phyloP scores from a whole-genome alignment of 2,888 invertebrate species.

The Yponomeuta malinellus region DNA sequence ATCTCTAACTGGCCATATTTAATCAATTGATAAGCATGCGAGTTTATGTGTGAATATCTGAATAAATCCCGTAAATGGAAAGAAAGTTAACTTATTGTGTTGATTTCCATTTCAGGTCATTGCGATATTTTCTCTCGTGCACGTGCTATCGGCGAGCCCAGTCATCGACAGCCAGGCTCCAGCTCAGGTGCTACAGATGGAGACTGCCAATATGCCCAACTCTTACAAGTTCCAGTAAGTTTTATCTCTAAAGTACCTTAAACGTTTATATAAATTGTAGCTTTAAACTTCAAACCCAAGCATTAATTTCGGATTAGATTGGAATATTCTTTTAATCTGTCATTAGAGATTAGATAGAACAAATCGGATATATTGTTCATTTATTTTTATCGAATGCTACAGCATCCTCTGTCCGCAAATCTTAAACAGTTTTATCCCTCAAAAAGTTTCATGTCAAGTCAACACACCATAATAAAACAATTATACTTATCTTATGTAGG shows the following conservation, averaged over 20 bases:
- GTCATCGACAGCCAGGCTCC: slow-evolving; percentile 37
- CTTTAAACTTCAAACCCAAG: too few relatives aligned
- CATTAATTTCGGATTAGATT: too few relatives aligned
- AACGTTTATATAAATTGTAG: too few relatives aligned
- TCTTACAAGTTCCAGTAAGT: slow-evolving; percentile 66
- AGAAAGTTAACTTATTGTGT: slow-evolving; percentile 9
- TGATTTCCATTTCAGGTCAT: slow-evolving; percentile 42
- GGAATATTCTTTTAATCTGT: too few relatives aligned
- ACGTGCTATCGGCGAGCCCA: slow-evolving; percentile 35
- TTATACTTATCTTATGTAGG: too few relatives aligned
- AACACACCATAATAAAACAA: too few relatives aligned
- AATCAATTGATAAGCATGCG: slow-evolving; percentile 2
- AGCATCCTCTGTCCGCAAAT: too few relatives aligned
- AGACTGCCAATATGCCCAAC: slow-evolving; percentile 58
- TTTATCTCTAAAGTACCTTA: slow-evolving; percentile 9
- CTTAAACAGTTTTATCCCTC: too few relatives aligned
- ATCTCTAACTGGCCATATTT: neutral
- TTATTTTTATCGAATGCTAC: too few relatives aligned
- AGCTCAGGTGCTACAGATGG: slow-evolving; percentile 46
- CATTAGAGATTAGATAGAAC: too few relatives aligned
- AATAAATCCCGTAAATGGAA: neutral
- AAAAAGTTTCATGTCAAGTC: too few relatives aligned
- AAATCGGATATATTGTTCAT: too few relatives aligned
- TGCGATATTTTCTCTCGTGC: slow-evolving; percentile 32
- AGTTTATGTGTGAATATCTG: neutral